These are phyloP conservation scores for Drosophila miranda DNA, from an alignment of 1,140 invertebrate species.

Conservation along the genomic window DNA sequence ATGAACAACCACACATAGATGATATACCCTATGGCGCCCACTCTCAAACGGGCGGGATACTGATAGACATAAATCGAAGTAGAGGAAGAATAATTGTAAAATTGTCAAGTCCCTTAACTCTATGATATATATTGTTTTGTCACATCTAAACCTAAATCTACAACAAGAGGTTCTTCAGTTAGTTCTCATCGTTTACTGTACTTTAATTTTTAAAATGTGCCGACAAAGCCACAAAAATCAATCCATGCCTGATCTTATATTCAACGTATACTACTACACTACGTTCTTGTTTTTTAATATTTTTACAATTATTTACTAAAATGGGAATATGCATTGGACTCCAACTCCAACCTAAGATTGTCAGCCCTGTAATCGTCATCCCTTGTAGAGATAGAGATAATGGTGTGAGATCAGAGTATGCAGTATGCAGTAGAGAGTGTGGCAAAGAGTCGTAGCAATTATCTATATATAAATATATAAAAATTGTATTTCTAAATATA, in stretches of 20 bases:
- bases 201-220: constrained; percentile 47
- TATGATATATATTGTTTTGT: constrained; percentile 28
- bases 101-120: constrained; percentile 16
- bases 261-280: constrained; percentile 7
- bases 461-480: constrained; percentile 54
- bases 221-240: constrained; percentile 36
- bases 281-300: constrained; percentile 37
- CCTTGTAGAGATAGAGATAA: constrained; percentile 34
- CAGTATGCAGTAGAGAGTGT: constrained; percentile 1
- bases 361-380: constrained; percentile 31
- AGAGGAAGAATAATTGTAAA: not conserved
- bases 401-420: constrained; percentile 30
- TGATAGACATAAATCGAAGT: constrained; percentile 17
- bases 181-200: constrained; percentile 39
- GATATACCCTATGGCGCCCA: constrained; percentile 7
- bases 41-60: constrained; percentile 18
- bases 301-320: constrained; percentile 46
- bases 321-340: constrained; percentile 39
- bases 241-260: constrained; percentile 38
- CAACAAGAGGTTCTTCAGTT: constrained; percentile 32
- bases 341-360: constrained; percentile 29
- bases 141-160: constrained; percentile 27
- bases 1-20: constrained; percentile 2
- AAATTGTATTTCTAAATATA: constrained; percentile 40
- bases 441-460: constrained; percentile 26